Base-by-base conservation (phyloP, 2,888 invertebrate genomes). In the Blomia tropicalis region DNA sequence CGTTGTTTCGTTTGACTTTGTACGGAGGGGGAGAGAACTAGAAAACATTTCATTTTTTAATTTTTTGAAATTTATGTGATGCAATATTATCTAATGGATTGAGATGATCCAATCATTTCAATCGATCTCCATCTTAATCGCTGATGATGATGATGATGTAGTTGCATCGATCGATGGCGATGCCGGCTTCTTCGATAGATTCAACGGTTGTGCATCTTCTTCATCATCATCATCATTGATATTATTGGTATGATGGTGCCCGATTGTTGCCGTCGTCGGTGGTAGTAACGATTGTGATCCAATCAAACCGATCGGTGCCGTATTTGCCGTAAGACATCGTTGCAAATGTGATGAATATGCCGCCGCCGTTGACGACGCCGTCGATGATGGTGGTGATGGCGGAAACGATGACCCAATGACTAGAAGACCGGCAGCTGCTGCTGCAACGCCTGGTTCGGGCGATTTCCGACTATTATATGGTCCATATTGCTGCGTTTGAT, bases 181-280 rank as follows among this genome's bases (percentile, higher is more conserved):
- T 17, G 17, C 36, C 36, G 36, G 36, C 73, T 85, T 85, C 75
- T 88, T 89, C 74, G 88, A 89, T 71, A 90, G 79, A 79, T 90
- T 90, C 69, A 90, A 78, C 62, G 90, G 90, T 59, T 67, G 67
- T 25, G 65, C 61, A 25, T 66, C 66, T 1, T 22, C 27, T n/a
- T 51, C 25, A n/a, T 63, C 63, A 51, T 58, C 60, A 31, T 25
- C 29, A 43, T 43, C 22, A 32, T 32, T 14, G 14, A 29, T 29
- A 51, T 29, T 58, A 29, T 60, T n/a, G n/a, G n/a, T n/a, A 29
- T 44, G 30, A 56, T 27, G 36, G 23, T 17, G 56, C 53, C 14
- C 14, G n/a, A n/a, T 14, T 14, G 51, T 25, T 7, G 51, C 51
- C 11, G 51, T n/a, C 7, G 51, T 25, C 51, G 51, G 7, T 7